These are phyloP conservation scores for Brachionus manjavacas DNA, from an alignment of 1,140 invertebrate genomes.

Conservation along the genomic window DNA sequence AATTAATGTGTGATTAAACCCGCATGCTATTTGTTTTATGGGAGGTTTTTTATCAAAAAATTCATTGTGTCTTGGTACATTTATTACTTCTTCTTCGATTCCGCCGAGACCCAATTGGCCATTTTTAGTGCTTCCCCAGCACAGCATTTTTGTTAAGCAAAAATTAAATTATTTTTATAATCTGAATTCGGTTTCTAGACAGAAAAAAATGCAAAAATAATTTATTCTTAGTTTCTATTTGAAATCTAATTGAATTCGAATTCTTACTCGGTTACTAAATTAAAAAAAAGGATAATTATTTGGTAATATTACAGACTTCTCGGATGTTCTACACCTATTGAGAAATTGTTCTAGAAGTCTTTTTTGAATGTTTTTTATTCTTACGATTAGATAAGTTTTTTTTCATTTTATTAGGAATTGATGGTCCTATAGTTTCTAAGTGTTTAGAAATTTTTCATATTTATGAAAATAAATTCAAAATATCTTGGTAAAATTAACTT, in stretches of 20 bases:
- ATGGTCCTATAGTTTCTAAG: background rate
- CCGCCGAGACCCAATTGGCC: conserved; percentile 66
- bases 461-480: background rate
- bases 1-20: conserved; percentile 15
- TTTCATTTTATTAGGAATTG: background rate
- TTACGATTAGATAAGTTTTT: background rate
- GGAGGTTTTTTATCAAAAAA: conserved; percentile 26
- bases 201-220: conserved; percentile 14
- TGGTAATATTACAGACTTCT: background rate
- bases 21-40: conserved; percentile 30
- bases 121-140: conserved; percentile 57
- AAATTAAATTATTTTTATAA: background rate
- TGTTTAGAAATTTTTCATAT: background rate
- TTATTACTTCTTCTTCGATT: conserved; percentile 53
- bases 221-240: conserved; percentile 13
- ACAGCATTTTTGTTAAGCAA: conserved; percentile 42
- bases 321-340: background rate
- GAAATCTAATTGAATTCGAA: too few relatives aligned
- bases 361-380: background rate
- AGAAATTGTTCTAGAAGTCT: background rate
- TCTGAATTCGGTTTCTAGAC: conserved; percentile 19
- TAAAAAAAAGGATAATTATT: background rate
- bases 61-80: background rate
- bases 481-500: background rate
- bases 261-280: background rate